Conservation (phyloP, 1,140 invertebrate genomes). For the Lysiphlebus fabarum region DNA sequence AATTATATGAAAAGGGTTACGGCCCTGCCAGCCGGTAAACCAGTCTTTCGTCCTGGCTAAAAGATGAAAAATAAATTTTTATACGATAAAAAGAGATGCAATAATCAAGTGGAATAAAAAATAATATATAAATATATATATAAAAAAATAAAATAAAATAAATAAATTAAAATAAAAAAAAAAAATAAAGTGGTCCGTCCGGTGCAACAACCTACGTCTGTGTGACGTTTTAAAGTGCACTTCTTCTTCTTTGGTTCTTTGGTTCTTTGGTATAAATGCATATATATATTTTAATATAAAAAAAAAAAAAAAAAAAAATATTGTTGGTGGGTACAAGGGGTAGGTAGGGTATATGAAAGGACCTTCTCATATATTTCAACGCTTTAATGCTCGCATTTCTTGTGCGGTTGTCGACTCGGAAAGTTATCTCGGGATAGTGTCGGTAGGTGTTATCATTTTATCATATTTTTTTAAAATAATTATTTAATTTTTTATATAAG, state of each 20-base stretch:
- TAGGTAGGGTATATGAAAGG: slow-evolving; percentile 14
- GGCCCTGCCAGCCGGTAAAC: slow-evolving; percentile 36
- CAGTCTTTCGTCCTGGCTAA: slow-evolving; percentile 29
- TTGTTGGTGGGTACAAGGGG: background rate
- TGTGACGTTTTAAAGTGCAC: slow-evolving; percentile 42
- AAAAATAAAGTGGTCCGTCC: slow-evolving; percentile 55
- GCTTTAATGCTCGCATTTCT: slow-evolving; percentile 53
- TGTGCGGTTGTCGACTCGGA: slow-evolving; percentile 58
- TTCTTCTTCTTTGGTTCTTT: slow-evolving; percentile 25
- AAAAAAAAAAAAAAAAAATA: too few species aligned
- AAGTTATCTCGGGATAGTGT: slow-evolving; percentile 52
- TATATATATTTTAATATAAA: too few species aligned
- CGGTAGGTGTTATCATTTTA: slow-evolving; percentile 41
- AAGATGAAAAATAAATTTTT: slow-evolving; percentile 14
- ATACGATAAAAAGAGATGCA: slow-evolving; percentile 10
- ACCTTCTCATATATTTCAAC: slow-evolving; percentile 42
- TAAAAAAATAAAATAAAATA: slow-evolving; percentile 13
- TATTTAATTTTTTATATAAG: too few species aligned
- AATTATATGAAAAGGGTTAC: slow-evolving; percentile 19
- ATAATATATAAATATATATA: slow-evolving; percentile 2
- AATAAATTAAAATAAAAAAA: slow-evolving; percentile 37
- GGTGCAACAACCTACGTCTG: slow-evolving; percentile 47
- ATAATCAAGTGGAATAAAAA: slow-evolving; percentile 31
- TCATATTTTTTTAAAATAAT: background rate
- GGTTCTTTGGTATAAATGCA: background rate